Base-by-base conservation (phyloP, 2,113 vertebrate species). In the Elaphurus davidianus region DNA sequence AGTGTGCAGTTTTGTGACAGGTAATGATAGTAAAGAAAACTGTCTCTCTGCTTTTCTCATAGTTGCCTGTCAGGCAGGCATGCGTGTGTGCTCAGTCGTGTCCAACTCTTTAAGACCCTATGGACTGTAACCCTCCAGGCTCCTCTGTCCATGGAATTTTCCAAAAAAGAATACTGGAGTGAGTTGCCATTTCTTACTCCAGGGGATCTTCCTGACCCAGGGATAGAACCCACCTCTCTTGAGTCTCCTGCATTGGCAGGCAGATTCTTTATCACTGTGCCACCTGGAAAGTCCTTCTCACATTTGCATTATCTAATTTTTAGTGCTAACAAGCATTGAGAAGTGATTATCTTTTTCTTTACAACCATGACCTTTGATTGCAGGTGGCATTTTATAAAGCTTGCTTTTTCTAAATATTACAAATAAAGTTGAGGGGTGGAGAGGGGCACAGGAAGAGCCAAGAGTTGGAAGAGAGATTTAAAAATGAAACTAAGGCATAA, bases 401-500 rank as follows among this genome's bases (percentile, higher is more conserved):
- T 90, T 76, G 3, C 33, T 91, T 96, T 91, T 85, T 7, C 27
- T 28, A 64, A 96, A 87, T 90, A 64, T 40, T 67, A 2, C 40
- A 94, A 50, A 67, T 97, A 59, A 87, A 84, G 81, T n/a, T 50
- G 47, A 88, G 36, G 28, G 43, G 21, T 40, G 55, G 64, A 45
- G 92, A 47, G 45, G 25, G n/a, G 12, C 47, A 52, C n/a, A 95
- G 78, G 81, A 71, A 90, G 50, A 95, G 62, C 25, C 62, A 94
- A 93, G 81, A 84, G 16, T 57, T 93, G 76, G 62, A 89, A 96
- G 87, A 83, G 55, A 59, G 21, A 84, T 91, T 87, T 71, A 7
- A 95, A 97, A 87, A 47, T 86, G 2, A 88, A 83, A 89, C 83
- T 54, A 90, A 97, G 90, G 52, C 91, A 93, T 91, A 90, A 97